These are phyloP conservation scores for Anthopleura sola DNA, from an alignment of 64 coral and sea anemone genomes.

Conservation along the genomic window DNA sequence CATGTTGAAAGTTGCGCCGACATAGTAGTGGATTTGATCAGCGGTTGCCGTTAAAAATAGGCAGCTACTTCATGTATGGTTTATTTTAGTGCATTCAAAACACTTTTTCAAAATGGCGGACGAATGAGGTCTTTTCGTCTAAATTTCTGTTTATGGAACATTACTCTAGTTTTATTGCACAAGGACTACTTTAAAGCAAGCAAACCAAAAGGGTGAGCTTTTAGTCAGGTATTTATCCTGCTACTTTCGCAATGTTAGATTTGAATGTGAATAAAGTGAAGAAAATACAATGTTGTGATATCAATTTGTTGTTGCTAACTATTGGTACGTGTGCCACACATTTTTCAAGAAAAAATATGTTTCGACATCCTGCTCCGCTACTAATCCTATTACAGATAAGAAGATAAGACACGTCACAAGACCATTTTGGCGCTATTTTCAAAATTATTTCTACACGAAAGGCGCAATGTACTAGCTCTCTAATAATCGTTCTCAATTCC, in stretches of 20 bases:
- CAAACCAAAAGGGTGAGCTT: not conserved
- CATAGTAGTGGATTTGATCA: not conserved
- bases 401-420: no score
- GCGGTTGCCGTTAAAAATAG: not conserved
- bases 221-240: not conserved
- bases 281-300: not conserved
- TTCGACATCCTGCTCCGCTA: no score
- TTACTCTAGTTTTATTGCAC: not conserved
- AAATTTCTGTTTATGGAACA: not conserved
- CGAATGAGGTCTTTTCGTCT: not conserved
- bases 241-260: not conserved
- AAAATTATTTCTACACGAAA: no score
- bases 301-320: no score
- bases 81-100: not conserved
- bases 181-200: not conserved
- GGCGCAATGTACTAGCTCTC: no score
- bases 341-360: no score
- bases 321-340: no score
- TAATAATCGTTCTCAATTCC: no score
- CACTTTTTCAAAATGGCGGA: not conserved
- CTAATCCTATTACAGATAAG: no score
- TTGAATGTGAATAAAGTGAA: not conserved
- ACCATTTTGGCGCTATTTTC: no score
- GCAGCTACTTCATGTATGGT: not conserved
- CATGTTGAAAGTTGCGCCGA: not conserved